These are phyloP conservation scores for Magallana nippona DNA, from an alignment of 2,888 invertebrate species.

Conservation along the genomic window DNA sequence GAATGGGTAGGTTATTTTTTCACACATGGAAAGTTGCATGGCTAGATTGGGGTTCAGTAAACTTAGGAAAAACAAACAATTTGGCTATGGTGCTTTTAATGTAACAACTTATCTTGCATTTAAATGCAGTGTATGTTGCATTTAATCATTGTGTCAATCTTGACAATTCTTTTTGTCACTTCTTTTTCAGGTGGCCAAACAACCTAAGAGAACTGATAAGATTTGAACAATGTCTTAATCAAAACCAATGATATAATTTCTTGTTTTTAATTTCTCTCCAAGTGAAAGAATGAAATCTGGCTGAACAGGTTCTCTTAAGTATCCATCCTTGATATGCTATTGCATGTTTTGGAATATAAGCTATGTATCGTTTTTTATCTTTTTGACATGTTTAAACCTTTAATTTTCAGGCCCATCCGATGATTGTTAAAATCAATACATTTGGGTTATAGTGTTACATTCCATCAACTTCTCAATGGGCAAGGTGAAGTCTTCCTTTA, in stretches of 20 bases:
- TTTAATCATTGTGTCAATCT: no score
- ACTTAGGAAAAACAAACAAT: no score
- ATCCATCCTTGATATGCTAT: background rate
- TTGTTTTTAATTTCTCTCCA: no score
- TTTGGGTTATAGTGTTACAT: conserved; percentile 1
- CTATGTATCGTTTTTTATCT: conserved; percentile 9
- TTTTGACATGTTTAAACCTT: conserved; percentile 22
- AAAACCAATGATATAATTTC: no score
- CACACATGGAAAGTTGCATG: background rate
- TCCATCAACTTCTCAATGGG: background rate
- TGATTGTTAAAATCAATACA: conserved; percentile 14
- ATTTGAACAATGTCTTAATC: no score
- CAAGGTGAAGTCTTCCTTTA: background rate
- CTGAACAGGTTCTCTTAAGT: background rate
- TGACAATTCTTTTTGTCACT: no score
- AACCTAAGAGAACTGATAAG: no score
- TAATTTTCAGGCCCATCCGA: conserved; percentile 5
- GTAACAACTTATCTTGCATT: no score
- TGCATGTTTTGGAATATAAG: conserved; percentile 7
- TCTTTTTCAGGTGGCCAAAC: no score
- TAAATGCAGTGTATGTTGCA: no score
- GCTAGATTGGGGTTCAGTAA: no score
- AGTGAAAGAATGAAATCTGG: background rate
- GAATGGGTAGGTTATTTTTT: conserved; percentile 8
- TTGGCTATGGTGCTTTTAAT: no score